Percentiles rank a stretch among this genome's conserved stretches.
These are phyloP conservation scores for Tiliacea aurago DNA, from an alignment of 2,888 invertebrate species.

Conservation along the genomic window DNA sequence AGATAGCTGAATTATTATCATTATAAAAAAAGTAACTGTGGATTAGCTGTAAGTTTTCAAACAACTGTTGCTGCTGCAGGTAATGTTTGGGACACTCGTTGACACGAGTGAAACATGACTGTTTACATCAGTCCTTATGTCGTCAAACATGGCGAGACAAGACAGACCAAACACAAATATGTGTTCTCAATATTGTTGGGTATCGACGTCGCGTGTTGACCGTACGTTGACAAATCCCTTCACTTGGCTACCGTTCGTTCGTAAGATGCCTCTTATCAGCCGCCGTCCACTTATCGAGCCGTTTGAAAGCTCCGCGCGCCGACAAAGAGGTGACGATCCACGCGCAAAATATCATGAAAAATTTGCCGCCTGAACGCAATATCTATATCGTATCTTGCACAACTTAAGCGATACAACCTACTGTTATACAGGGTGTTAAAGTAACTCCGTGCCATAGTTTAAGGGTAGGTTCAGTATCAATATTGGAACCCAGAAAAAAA, in stretches of 20 bases:
- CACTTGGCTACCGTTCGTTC: constrained; percentile 86
- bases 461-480: too few species aligned
- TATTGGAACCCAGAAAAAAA: too few species aligned
- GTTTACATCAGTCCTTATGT: constrained; percentile 47
- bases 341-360: constrained; percentile 80
- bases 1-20: constrained; percentile 29
- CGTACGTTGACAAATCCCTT: constrained; percentile 87
- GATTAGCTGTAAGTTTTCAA: constrained; percentile 33
- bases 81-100: too few species aligned
- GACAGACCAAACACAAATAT: constrained; percentile 71
- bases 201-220: constrained; percentile 80
- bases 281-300: constrained; percentile 82
- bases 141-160: constrained; percentile 52
- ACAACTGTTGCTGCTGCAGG: constrained; percentile 26
- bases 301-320: constrained; percentile 83
- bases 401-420: constrained; percentile 31
- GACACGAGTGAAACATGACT: too few species aligned
- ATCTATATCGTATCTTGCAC: constrained; percentile 63
- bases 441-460: too few species aligned
- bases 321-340: constrained; percentile 87
- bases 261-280: constrained; percentile 80
- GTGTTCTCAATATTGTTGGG: constrained; percentile 63
- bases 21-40: constrained; percentile 22
- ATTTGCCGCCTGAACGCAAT: constrained; percentile 57
- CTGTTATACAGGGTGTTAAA: too few species aligned